Evolutionary conservation across 1,140 invertebrate species (phyloP), one percentile per base, ranked within the genome.

Genomic region (Eupeodes corollae): DNA sequence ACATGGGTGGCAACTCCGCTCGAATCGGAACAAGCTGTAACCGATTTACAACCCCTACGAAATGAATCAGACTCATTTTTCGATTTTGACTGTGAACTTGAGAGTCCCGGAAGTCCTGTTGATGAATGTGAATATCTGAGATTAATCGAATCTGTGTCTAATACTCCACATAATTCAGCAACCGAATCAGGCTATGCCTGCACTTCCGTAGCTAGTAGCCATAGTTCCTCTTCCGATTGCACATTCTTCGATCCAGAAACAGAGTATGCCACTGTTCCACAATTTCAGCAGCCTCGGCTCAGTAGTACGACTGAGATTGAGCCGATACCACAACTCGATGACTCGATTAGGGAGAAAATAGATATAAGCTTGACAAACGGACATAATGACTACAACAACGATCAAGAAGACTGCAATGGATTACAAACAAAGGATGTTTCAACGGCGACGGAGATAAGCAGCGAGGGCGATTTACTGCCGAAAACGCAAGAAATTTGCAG

Each of bases 21-120:
- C 38, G 61, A 66, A 42, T 52, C 57, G 16, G 55, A 62, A 48
- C 59, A 60, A 52, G 57, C 59, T 39, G 63, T 67, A 14, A 68
- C 67, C 40, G 60, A 62, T 56, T 65, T 55, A 37, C 72, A 56
- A 68, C 70, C 66, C 46, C 63, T 58, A 55, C 67, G 44, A 60
- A 75, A 56, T 63, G 73, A 34, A 70, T 77, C 56, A 56, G 78
- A 75, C 51, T 71, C 73, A 37, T 79, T 76, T 45, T 72, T 78
- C 39, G 74, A 78, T 48, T 69, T 75, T 38, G 80, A 79, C 58
- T 65, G 77, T 19, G 77, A 79, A 49, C 69, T 75, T 48, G 77
- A 79, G 45, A 78, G 75, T 35, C 77, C 80, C 0, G 75, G 74
- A 14, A 85, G 82, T 54, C 82, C 83, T 0, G 74, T 73, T 5